Evolutionary conservation across 2,113 vertebrate genomes (phyloP).

Genomic region (Regulus satrapa): DNA sequence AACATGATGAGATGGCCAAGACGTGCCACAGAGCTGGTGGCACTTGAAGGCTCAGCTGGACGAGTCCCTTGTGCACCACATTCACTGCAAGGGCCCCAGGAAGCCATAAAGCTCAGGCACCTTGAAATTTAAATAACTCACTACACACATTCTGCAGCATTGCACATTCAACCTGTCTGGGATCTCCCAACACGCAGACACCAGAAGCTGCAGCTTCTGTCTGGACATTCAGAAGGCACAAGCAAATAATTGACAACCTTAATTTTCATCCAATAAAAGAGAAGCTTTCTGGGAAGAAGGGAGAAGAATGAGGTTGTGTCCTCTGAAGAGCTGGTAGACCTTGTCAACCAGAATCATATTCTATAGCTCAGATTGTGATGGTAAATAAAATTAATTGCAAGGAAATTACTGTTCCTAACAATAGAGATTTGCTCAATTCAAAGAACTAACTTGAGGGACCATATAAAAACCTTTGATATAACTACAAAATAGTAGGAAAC

Average conservation of each 20-base stretch:
- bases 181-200: rapidly evolving
- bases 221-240: slow-evolving; percentile 33
- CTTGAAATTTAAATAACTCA: not conserved
- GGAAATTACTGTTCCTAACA: not conserved
- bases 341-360: not conserved
- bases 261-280: not conserved
- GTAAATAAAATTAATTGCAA: not conserved
- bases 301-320: not conserved
- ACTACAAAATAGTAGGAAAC: not conserved
- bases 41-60: not conserved
- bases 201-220: not conserved
- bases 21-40: rapidly evolving
- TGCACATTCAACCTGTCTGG: not conserved
- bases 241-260: not conserved
- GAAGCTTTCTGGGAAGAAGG: not conserved
- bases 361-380: not conserved
- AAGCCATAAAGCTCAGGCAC: not conserved
- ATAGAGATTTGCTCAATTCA: not conserved
- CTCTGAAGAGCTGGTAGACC: not conserved
- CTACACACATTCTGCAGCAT: not conserved
- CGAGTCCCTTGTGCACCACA: not conserved
- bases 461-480: not conserved
- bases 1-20: rapidly evolving
- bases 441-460: not conserved
- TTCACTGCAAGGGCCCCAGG: too few relatives aligned